Conservation (phyloP, 2,113 vertebrate species). For the Macquaria ambigua region DNA sequence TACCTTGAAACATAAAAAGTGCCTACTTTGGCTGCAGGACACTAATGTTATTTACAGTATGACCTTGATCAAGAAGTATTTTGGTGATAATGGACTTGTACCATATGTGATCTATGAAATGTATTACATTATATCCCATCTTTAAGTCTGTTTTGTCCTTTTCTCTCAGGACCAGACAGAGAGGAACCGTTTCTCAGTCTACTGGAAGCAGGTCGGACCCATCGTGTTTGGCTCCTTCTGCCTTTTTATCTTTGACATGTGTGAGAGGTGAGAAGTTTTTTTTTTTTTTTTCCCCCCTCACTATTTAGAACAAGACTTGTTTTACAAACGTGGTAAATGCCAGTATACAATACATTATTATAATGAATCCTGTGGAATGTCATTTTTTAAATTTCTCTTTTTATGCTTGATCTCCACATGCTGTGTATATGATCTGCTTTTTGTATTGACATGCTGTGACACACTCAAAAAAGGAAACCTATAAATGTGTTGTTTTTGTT, state of each 20-base stretch:
- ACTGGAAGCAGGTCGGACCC: conserved; percentile 98
- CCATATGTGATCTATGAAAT: neutral
- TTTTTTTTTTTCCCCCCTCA: too few species aligned
- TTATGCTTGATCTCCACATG: neutral
- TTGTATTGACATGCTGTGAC: neutral
- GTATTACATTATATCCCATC: too few species aligned
- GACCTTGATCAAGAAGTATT: neutral
- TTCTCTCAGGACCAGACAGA: conserved; percentile 92
- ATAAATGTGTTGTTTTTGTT: neutral
- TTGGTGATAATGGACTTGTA: neutral
- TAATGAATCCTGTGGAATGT: neutral
- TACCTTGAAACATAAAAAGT: neutral
- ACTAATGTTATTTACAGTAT: neutral
- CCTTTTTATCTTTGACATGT: conserved; percentile 99
- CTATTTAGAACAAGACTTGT: neutral
- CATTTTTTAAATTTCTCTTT: neutral
- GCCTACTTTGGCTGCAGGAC: neutral
- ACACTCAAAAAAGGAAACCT: neutral
- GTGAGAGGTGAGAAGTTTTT: conserved; percentile 90
- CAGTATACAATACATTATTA: neutral
- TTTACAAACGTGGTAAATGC: neutral
- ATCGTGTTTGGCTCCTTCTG: conserved; percentile 97
- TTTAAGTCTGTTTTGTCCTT: conserved; percentile 3
- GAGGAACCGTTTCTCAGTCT: conserved; percentile 93
- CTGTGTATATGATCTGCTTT: neutral